phyloP scores from a whole-genome alignment of 2,888 invertebrate species.

The Chesias legatella region DNA sequence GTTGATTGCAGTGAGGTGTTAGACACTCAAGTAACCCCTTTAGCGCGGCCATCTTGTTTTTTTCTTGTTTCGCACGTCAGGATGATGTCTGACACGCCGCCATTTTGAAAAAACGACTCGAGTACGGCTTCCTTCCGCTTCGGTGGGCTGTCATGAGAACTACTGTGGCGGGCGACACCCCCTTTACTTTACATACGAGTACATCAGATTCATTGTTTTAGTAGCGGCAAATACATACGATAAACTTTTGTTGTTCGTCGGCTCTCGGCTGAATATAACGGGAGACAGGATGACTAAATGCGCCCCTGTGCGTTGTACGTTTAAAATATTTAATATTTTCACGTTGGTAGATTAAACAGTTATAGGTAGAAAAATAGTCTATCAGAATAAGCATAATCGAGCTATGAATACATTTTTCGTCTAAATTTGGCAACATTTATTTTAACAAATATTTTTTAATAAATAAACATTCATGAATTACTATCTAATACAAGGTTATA shows the following conservation, averaged over 20 bases:
- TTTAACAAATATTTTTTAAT: too few species aligned
- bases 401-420: neutral
- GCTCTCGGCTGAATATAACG: slow-evolving; percentile 49
- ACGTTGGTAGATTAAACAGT: slow-evolving; percentile 14
- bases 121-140: slow-evolving; percentile 78
- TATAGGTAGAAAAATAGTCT: slow-evolving; percentile 5
- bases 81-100: slow-evolving; percentile 71
- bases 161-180: slow-evolving; percentile 73
- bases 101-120: slow-evolving; percentile 75
- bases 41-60: slow-evolving; percentile 67
- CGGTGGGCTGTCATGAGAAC: slow-evolving; percentile 74
- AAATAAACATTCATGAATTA: too few species aligned
- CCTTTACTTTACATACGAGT: slow-evolving; percentile 66
- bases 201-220: slow-evolving; percentile 77
- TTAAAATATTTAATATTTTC: slow-evolving; percentile 17
- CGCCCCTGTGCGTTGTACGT: slow-evolving; percentile 34
- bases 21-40: slow-evolving; percentile 45
- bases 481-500: too few species aligned
- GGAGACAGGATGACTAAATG: slow-evolving; percentile 37
- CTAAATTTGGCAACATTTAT: too few species aligned
- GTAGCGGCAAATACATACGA: slow-evolving; percentile 58
- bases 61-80: slow-evolving; percentile 61
- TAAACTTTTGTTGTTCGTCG: slow-evolving; percentile 68
- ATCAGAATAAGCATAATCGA: slow-evolving; percentile 4
- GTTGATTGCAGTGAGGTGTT: slow-evolving; percentile 12